Conservation (phyloP, 2,888 invertebrate species). For the Acholoe squamosa region DNA sequence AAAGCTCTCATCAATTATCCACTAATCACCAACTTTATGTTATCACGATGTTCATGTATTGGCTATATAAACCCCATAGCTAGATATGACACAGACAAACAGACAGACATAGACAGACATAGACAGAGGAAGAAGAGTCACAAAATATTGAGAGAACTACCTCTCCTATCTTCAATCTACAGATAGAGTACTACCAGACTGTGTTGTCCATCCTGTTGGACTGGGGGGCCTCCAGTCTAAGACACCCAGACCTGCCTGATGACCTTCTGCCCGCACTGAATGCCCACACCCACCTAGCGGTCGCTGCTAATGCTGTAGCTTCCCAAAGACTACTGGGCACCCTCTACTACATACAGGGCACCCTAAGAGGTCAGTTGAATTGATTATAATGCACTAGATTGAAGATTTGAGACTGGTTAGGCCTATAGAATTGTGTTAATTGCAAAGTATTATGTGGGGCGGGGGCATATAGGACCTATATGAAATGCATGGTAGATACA, state of each 20-base stretch:
- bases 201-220: not conserved
- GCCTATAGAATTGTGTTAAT: no score
- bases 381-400: no score
- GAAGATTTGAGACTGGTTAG: no score
- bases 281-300: not conserved
- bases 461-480: no score
- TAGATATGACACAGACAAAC: no score
- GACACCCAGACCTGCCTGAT: not conserved
- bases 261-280: not conserved
- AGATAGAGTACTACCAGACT: slow-evolving; percentile 47
- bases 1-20: no score
- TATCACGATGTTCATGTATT: no score
- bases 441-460: no score
- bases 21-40: no score
- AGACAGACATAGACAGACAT: not conserved
- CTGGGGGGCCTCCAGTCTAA: not conserved
- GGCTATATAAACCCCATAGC: no score
- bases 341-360: slow-evolving; percentile 39
- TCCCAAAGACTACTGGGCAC: not conserved
- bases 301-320: not conserved
- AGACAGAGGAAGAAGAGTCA: not conserved
- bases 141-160: not conserved
- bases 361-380: not conserved
- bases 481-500: no score
- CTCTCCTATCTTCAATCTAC: not conserved